phyloP scores from a whole-genome alignment of 2,797 vertebrate species.

The Aotus griseimembra region DNA sequence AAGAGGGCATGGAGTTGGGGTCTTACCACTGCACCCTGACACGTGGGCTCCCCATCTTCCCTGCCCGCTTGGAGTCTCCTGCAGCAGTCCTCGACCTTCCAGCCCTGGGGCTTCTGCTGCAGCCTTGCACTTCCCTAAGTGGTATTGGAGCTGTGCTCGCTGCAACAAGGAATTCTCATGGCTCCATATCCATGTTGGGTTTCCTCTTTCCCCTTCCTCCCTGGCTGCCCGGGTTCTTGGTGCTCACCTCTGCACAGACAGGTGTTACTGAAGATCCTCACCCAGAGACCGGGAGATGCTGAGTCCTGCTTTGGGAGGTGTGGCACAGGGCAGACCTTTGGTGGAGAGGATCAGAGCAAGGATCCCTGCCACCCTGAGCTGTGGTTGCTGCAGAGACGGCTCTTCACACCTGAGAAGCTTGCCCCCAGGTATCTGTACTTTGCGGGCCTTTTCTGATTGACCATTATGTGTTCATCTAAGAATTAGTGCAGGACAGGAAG shows the following conservation, averaged over 20 bases:
- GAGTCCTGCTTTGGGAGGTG: not conserved
- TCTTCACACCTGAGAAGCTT: not conserved
- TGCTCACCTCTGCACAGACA: not conserved
- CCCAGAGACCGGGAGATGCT: not conserved
- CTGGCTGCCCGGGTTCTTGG: not conserved
- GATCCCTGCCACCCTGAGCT: not conserved
- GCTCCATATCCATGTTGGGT: too few species aligned
- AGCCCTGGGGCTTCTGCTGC: not conserved
- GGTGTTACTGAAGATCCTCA: not conserved
- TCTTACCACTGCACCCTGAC: not conserved
- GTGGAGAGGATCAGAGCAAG: not conserved
- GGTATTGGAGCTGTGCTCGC: accelerated
- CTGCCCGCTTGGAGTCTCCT: not conserved
- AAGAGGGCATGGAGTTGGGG: not conserved
- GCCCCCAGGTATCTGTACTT: not conserved
- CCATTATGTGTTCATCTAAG: accelerated
- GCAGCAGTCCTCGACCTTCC: too few species aligned
- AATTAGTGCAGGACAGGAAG: not conserved
- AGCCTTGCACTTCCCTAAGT: accelerated
- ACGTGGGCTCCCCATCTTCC: not conserved
- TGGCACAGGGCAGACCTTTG: not conserved
- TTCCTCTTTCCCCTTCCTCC: not conserved
- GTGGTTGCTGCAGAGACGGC: not conserved
- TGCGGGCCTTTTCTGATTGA: not conserved
- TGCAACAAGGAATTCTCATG: too few species aligned